Evolutionary conservation across 1,140 invertebrate genomes (phyloP), one percentile per base, ranked within the genome.

Genomic region (Theocolax elegans): DNA sequence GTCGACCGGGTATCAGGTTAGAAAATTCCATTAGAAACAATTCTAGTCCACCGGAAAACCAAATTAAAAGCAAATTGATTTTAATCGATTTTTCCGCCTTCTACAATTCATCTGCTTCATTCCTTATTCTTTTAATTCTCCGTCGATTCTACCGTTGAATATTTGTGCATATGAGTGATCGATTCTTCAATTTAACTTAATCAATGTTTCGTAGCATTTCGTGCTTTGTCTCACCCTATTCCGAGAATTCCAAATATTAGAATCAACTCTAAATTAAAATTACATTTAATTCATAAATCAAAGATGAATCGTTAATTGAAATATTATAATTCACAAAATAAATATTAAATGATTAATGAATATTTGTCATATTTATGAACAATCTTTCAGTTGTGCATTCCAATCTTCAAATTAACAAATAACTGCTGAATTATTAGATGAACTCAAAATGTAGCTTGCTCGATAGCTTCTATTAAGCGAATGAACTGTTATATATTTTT

Each of bases 11-110:
- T 49, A 54, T 53, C 44, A 51, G 23, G 23, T 35, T 60, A 44
- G 56, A 44, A 62, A 38, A 53, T 63, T 54, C 49, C 49, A 51
- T 56, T 56, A 56, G 63, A 49, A 23, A 25, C 35, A 25, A 66
- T 66, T 56, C 35, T 12, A 48, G 44, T 54, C 17, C 48, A 15
- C 29, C 49, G 17, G 17, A 69, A 63, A 46, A 27, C 48, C 35
- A 42, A 68, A 68, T 68, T 59, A 68, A 19, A 53, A 38, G 35
- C 27, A 69, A 69, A 69, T 69, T 63, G 58, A 69, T 69, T 63
- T 35, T 25, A 49, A 63, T 60, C 15, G 59, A 63, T 67, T 63
- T 63, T 44, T 38, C 19, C 29, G 1, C 35, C 38, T 65, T 23
- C 21, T 42, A 7, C 6, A 38, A 38, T 42, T 38, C 29, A 17